Percentiles rank a stretch among this genome's conserved stretches.
Conservation (phyloP, 2,888 invertebrate genomes). For the Ernsta delagoae region DNA sequence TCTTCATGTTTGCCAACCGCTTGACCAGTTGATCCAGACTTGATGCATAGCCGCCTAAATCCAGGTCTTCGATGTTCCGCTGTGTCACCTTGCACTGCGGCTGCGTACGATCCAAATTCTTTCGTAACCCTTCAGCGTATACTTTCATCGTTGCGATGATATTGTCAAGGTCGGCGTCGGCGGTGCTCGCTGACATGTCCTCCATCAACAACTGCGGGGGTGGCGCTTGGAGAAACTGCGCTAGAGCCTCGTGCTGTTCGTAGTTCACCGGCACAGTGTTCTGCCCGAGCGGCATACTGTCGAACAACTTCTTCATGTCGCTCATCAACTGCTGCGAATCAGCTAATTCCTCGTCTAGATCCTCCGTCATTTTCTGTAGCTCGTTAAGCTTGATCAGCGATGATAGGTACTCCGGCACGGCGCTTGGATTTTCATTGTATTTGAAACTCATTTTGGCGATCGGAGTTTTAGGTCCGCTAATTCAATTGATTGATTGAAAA, state of each 20-base stretch:
- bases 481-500: too few species aligned
- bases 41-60: constrained; percentile 63
- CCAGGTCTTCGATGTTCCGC: constrained; percentile 52
- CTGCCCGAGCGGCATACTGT: constrained; percentile 50
- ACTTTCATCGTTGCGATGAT: constrained; percentile 63
- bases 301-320: constrained; percentile 65
- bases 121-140: constrained; percentile 67
- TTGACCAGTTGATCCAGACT: constrained; percentile 70
- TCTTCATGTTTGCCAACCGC: constrained; percentile 61
- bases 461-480: background rate
- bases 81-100: constrained; percentile 41
- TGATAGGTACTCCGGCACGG: constrained; percentile 62
- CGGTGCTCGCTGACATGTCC: constrained; percentile 60
- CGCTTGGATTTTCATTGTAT: constrained; percentile 48
- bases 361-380: constrained; percentile 66
- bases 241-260: constrained; percentile 59
- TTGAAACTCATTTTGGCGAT: constrained; percentile 47
- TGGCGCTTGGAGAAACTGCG: constrained; percentile 60
- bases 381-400: constrained; percentile 64
- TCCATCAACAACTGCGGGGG: constrained; percentile 64
- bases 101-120: constrained; percentile 50
- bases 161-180: constrained; percentile 61
- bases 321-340: constrained; percentile 69
- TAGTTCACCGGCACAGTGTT: constrained; percentile 43
- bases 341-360: constrained; percentile 64